Evolutionary conservation across 1,140 invertebrate genomes (phyloP).

Genomic region (Drosophila ironensis): DNA sequence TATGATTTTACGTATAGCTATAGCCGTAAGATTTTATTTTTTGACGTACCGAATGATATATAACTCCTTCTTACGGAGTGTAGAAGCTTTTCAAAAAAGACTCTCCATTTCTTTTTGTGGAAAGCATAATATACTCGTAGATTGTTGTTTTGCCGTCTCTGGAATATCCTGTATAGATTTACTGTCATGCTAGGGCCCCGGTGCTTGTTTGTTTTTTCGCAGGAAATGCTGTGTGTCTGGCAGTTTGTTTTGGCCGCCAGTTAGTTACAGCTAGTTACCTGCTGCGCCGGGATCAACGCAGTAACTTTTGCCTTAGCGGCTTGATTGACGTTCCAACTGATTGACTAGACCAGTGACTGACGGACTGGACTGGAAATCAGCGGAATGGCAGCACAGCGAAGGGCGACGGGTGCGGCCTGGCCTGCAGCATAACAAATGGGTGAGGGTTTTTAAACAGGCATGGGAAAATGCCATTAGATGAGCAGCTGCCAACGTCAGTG

Average conservation of each 20-base stretch:
- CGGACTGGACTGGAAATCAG: slow-evolving; percentile 30
- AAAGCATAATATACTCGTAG: no score
- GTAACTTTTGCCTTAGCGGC: slow-evolving; percentile 35
- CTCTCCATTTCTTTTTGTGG: no score
- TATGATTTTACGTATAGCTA: no score
- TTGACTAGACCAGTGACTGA: slow-evolving; percentile 48
- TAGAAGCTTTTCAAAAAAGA: no score
- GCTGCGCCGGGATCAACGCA: slow-evolving; percentile 38
- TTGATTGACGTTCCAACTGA: slow-evolving; percentile 54
- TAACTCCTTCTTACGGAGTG: no score
- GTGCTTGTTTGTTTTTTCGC: not conserved
- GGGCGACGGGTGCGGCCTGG: no score
- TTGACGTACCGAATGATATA: no score
- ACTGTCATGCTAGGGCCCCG: not conserved
- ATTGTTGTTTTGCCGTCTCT: no score
- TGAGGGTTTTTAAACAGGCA: slow-evolving; percentile 40
- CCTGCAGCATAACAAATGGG: slow-evolving; percentile 50
- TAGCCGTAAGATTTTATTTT: no score
- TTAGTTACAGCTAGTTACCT: slow-evolving; percentile 56
- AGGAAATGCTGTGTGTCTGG: not conserved
- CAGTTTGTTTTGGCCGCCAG: slow-evolving; percentile 18
- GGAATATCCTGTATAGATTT: not conserved
- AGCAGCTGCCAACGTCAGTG: slow-evolving; percentile 67
- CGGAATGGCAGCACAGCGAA: slow-evolving; percentile 4
- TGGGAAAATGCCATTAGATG: slow-evolving; percentile 54